A percentile compares a stretch with the other conserved stretches of the same genome.
Conservation (phyloP, 2,113 vertebrate species). For the Motacilla alba region DNA sequence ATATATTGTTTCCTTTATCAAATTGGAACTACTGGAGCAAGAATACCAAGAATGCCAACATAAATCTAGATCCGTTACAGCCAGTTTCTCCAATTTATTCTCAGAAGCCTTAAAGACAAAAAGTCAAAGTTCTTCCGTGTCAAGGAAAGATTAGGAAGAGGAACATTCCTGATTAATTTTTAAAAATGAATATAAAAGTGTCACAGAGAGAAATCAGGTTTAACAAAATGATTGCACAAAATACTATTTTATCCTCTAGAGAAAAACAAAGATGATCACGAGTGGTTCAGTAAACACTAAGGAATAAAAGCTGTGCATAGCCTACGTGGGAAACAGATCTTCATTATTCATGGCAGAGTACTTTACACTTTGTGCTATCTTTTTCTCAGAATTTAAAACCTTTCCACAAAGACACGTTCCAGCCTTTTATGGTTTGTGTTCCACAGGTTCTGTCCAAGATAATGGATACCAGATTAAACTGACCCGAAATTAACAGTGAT, state of each 20-base stretch:
- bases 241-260: not conserved
- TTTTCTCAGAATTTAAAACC: constrained; percentile 16
- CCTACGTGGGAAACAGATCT: not conserved
- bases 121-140: not conserved
- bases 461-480: not conserved
- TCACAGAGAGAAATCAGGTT: not conserved
- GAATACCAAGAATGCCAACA: constrained; percentile 54
- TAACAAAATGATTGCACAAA: not conserved
- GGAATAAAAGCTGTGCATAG: not conserved
- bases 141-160: not conserved
- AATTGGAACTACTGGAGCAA: constrained; percentile 62
- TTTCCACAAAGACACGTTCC: not conserved
- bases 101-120: not conserved
- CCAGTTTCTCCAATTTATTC: constrained; percentile 45
- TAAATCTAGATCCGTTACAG: constrained; percentile 62
- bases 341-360: not conserved
- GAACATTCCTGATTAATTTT: not conserved
- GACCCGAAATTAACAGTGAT: not conserved
- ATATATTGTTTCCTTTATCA: constrained; percentile 66
- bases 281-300: not conserved
- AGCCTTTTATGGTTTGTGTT: not conserved
- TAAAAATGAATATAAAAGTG: not conserved
- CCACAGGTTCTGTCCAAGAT: constrained; percentile 21
- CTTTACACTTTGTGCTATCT: not conserved
- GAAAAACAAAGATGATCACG: not conserved